Evolutionary conservation across 2,797 vertebrate species (phyloP), one percentile per base, ranked within the genome.

Genomic region (Melanotaenia nigrans): DNA sequence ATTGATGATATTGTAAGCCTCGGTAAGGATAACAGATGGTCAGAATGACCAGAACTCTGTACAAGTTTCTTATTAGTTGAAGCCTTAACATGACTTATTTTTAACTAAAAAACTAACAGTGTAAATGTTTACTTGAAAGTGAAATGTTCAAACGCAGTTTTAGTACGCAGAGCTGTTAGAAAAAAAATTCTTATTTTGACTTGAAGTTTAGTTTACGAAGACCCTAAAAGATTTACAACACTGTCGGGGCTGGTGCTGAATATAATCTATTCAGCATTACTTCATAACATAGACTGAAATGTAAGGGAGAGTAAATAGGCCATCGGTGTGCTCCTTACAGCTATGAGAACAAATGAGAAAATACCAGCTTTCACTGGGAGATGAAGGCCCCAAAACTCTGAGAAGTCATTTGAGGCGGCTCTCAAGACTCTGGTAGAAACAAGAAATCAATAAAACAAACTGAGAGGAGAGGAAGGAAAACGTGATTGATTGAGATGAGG

Each of bases 361-460:
- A 80, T 12, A 51, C 56, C 28, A 28, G 63, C 74, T 80, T 81
- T 71, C 53, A 38, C 53, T 65, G 72, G 47, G 70, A 81, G 73
- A 84, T 38, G 60, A 60, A 81, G 45, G 63, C 64, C 65, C 68
- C 20, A 74, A 84, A 88, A 86, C 68, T 83, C 55, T 20, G 62
- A 78, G 71, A 71, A 83, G 85, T 85, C 83, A 87, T 90, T 86
- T 87, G 82, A 90, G 82, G 67, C 53, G n/a, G 81, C 88, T 87
- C 88, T 88, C 68, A 82, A 76, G 85, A 87, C 79, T 74, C 84
- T 71, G 80, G 65, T 75, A 80, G 79, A 89, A 87, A 91, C 79
- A 83, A 87, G 80, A 87, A 90, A 92, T 93, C 90, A 85, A 93
- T 90, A 84, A 82, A 83, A 90, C 81, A 85, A 89, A 91, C 77